Conservation (phyloP, 64 coral and sea anemone species). For the Hydrozoanthus tunicans region DNA sequence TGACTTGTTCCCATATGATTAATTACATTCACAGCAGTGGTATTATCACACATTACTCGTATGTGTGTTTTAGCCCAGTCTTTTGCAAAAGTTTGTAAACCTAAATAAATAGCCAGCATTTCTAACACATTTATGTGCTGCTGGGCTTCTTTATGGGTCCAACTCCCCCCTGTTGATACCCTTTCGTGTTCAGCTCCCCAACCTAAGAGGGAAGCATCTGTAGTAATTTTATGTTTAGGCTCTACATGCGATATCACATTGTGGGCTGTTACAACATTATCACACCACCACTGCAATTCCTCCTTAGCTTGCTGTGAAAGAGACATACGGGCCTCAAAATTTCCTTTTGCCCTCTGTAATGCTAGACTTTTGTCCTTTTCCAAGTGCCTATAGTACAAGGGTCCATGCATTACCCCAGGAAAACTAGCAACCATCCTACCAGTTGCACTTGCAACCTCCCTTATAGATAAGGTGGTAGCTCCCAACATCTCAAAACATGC, state of each 20-base stretch:
- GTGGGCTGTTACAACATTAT: conserved; percentile 27
- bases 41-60: background rate
- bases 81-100: background rate
- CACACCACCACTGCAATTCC: conserved; percentile 46
- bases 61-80: background rate
- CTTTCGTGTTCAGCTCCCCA: background rate
- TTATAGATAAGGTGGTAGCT: background rate
- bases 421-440: background rate
- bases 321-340: background rate
- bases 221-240: conserved; percentile 14
- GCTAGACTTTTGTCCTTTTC: background rate
- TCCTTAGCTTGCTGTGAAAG: background rate
- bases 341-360: background rate
- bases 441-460: background rate
- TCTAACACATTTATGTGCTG: background rate
- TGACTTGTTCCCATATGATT: background rate
- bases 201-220: background rate
- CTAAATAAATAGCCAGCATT: background rate
- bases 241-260: background rate
- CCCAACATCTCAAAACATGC: background rate
- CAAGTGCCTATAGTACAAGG: background rate
- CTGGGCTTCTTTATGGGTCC: background rate
- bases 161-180: background rate
- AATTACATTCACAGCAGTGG: background rate
- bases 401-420: background rate